Evolutionary conservation across 2,797 vertebrate species (phyloP).

Genomic region (Ceryle rudis): DNA sequence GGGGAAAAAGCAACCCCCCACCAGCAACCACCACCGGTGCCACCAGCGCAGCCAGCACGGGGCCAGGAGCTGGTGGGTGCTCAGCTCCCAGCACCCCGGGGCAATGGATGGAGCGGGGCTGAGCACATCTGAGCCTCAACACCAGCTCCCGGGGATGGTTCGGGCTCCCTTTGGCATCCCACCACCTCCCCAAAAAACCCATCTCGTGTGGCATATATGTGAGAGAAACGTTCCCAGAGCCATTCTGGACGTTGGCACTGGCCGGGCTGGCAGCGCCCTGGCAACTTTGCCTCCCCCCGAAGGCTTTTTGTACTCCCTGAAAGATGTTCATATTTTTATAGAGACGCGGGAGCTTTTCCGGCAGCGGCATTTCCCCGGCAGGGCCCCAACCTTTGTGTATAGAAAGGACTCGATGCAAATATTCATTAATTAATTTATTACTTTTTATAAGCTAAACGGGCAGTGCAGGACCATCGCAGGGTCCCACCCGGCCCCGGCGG

Average conservation of each 20-base stretch:
- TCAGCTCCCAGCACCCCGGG: background rate
- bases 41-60: background rate
- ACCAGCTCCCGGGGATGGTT: fast-evolving
- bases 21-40: background rate
- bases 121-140: background rate
- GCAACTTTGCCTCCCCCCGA: background rate
- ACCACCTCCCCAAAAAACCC: background rate
- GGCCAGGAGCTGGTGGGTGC: background rate
- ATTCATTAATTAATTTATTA: conserved; percentile 85
- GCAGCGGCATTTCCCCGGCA: background rate
- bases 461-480: background rate
- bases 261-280: background rate
- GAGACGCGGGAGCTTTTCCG: background rate
- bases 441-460: conserved; percentile 79
- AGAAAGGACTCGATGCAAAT: conserved; percentile 66
- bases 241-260: background rate
- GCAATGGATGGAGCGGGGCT: background rate
- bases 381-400: conserved; percentile 62
- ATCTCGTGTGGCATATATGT: background rate
- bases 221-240: background rate
- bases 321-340: conserved; percentile 38
- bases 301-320: conserved; percentile 40
- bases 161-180: background rate
- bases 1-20: background rate
- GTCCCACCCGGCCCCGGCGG: background rate